Evolutionary conservation across 2,888 invertebrate species (phyloP).

Genomic region (Drosophila melanosoma): DNA sequence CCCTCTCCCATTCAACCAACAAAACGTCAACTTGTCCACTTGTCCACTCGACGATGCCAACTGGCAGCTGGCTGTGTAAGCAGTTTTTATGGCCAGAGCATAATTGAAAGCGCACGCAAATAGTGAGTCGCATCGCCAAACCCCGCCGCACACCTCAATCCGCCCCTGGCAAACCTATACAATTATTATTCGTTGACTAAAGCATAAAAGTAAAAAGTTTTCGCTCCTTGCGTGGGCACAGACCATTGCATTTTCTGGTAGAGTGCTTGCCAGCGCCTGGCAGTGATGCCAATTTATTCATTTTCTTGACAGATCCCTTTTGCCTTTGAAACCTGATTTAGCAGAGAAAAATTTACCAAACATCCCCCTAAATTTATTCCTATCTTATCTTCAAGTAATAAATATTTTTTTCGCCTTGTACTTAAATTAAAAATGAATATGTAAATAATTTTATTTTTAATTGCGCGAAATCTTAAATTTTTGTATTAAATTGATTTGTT

Average conservation of each 20-base stretch:
- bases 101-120: slow-evolving; percentile 46
- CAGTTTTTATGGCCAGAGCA: slow-evolving; percentile 48
- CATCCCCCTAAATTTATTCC: background rate
- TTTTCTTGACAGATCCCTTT: background rate
- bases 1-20: background rate
- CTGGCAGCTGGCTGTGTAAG: slow-evolving; percentile 1
- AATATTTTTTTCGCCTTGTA: background rate
- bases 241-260: slow-evolving; percentile 1
- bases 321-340: background rate
- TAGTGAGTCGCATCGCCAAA: slow-evolving; percentile 21
- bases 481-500: background rate
- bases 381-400: background rate
- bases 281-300: background rate
- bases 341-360: background rate
- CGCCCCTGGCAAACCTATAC: slow-evolving; percentile 12
- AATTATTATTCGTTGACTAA: slow-evolving; percentile 67
- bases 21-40: slow-evolving; percentile 49
- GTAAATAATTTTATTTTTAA: background rate
- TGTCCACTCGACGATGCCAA: slow-evolving; percentile 31
- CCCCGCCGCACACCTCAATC: background rate
- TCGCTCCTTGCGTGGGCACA: background rate
- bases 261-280: background rate
- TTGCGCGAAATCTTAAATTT: background rate
- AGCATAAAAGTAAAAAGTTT: slow-evolving; percentile 23
- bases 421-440: background rate